These are phyloP conservation scores for Tetanocera ferruginea DNA, from an alignment of 2,888 invertebrate species.

Conservation along the genomic window DNA sequence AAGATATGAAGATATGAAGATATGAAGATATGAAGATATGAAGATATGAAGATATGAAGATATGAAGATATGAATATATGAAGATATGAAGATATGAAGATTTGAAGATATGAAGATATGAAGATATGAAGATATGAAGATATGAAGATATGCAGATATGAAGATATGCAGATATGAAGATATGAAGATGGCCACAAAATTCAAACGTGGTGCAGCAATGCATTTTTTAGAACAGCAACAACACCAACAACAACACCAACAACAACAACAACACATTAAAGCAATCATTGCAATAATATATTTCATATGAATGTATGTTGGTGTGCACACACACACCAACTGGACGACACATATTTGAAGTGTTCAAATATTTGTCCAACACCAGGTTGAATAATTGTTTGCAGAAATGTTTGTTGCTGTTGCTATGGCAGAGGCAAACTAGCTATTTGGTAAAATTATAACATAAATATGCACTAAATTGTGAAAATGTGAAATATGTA, in stretches of 20 bases:
- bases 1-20: no score
- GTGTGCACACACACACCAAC: not conserved
- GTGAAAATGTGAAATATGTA: not conserved
- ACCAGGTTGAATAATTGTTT: not conserved
- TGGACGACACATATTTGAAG: not conserved
- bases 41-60: no score
- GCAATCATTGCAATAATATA: not conserved
- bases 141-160: no score
- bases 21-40: no score
- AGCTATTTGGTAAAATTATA: not conserved
- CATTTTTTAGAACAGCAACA: constrained; percentile 2
- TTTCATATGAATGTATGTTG: not conserved
- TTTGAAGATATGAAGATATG: no score
- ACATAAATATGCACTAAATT: constrained; percentile 1
- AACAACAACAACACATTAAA: not conserved
- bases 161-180: no score
- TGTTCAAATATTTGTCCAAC: constrained; percentile 26
- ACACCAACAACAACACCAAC: not conserved
- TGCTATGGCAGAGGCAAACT: not conserved
- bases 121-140: no score
- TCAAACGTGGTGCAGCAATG: not conserved
- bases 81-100: no score
- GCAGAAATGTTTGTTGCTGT: not conserved
- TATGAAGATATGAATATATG: no score
- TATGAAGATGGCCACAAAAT: not conserved